Conservation (phyloP, 2,797 vertebrate species). For the Danio albolineatus region DNA sequence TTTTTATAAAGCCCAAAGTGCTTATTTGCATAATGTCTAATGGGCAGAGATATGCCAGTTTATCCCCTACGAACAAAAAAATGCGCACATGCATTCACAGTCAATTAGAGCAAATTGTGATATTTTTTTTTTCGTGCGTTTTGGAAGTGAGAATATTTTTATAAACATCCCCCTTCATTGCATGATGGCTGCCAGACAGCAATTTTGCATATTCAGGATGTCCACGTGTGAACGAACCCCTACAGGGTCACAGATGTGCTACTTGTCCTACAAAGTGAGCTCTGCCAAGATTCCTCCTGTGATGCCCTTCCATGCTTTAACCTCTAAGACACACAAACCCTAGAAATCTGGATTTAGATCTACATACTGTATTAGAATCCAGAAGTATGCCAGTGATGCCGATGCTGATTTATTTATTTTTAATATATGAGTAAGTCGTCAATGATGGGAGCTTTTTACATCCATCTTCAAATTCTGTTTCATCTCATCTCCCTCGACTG, state of each 20-base stretch:
- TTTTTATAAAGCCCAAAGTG: conserved; percentile 25
- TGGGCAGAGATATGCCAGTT: conserved; percentile 30
- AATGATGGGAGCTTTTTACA: conserved; percentile 60
- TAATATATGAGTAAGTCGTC: conserved; percentile 40
- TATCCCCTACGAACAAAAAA: conserved; percentile 14
- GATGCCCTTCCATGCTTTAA: conserved; percentile 2
- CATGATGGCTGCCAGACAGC: conserved; percentile 55
- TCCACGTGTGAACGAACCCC: conserved; percentile 65
- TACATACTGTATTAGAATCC: neutral
- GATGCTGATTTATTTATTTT: conserved; percentile 9
- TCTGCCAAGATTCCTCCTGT: conserved; percentile 51
- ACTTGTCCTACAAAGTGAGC: conserved; percentile 62
- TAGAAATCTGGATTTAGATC: neutral
- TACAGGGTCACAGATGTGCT: conserved; percentile 72
- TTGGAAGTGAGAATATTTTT: conserved; percentile 42
- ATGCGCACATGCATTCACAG: conserved; percentile 28
- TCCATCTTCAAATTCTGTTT: conserved; percentile 60
- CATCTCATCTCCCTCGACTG: conserved; percentile 62
- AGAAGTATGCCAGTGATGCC: neutral
- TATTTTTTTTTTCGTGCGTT: conserved; percentile 11
- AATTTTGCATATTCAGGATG: conserved; percentile 68
- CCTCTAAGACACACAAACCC: neutral
- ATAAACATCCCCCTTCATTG: conserved; percentile 54
- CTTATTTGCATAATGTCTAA: conserved; percentile 51
- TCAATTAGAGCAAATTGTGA: conserved; percentile 48